Evolutionary conservation across 2,888 invertebrate species (phyloP).

Genomic region (Agriopis aurantiaria): DNA sequence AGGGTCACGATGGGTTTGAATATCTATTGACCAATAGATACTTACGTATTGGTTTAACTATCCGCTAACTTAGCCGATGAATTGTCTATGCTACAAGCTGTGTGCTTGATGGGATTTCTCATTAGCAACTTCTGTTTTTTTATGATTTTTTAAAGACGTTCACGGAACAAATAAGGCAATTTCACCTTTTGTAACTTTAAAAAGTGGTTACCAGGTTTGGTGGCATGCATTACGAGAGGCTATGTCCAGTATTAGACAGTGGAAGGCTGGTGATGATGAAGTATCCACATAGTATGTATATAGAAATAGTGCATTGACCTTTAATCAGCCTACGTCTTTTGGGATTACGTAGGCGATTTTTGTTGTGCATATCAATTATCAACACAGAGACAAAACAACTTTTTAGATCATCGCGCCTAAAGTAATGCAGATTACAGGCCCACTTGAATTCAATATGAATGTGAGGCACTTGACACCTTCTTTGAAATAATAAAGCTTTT

Average conservation of each 20-base stretch:
- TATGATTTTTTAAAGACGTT: too few species aligned
- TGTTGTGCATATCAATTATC: neutral
- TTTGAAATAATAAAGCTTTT: neutral
- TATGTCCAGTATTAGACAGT: too few species aligned
- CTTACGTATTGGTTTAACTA: neutral
- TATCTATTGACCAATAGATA: constrained; percentile 14
- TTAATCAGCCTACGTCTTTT: constrained; percentile 18
- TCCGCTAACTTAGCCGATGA: neutral
- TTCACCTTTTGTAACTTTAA: too few species aligned
- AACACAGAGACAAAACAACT: constrained; percentile 1
- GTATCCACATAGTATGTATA: neutral
- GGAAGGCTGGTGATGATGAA: too few species aligned
- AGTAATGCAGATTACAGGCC: neutral
- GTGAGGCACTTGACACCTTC: constrained; percentile 1
- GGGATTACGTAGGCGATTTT: constrained; percentile 22
- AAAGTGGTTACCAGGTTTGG: too few species aligned
- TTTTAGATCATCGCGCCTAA: constrained; percentile 31
- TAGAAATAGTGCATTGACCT: constrained; percentile 9
- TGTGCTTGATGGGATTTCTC: too few species aligned
- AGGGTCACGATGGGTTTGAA: constrained; percentile 34
- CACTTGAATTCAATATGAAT: constrained; percentile 3
- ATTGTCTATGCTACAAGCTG: neutral
- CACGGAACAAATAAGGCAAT: too few species aligned
- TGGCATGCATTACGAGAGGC: too few species aligned
- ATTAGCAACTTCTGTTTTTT: too few species aligned